phyloP scores from a whole-genome alignment of 2,113 vertebrate genomes.

The Myotis lucifugus region DNA sequence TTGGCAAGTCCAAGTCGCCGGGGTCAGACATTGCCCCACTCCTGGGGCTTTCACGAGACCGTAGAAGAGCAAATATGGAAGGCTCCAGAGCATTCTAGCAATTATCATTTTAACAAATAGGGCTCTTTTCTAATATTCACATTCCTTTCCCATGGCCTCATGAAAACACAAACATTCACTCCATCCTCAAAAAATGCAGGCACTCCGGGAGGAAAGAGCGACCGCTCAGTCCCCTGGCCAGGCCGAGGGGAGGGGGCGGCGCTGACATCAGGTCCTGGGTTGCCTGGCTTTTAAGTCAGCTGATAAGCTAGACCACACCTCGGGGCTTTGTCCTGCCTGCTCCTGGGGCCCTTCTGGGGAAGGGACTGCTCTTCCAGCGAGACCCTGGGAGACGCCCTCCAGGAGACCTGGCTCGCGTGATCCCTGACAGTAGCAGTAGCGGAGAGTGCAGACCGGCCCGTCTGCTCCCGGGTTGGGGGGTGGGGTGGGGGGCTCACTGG shows the following conservation, averaged over 20 bases:
- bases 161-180: slow-evolving; percentile 80
- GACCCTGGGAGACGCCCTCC: background rate
- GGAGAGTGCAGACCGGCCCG: background rate
- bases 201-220: slow-evolving; percentile 42
- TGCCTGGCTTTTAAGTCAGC: background rate
- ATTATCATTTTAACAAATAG: slow-evolving; percentile 74
- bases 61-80: slow-evolving; percentile 13
- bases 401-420: background rate
- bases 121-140: slow-evolving; percentile 75
- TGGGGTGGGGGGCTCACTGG: background rate
- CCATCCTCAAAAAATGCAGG: slow-evolving; percentile 77
- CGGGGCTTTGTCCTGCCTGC: background rate
- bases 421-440: background rate
- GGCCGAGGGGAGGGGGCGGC: background rate
- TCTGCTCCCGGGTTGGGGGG: background rate
- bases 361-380: background rate
- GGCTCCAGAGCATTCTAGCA: slow-evolving; percentile 47
- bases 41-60: background rate
- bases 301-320: background rate
- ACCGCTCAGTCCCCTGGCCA: background rate
- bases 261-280: background rate
- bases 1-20: background rate
- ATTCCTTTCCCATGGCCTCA: slow-evolving; percentile 79
- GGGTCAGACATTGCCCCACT: background rate
- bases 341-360: background rate